Conservation (phyloP, 2,113 vertebrate species). For the Lasiurus cinereus region DNA sequence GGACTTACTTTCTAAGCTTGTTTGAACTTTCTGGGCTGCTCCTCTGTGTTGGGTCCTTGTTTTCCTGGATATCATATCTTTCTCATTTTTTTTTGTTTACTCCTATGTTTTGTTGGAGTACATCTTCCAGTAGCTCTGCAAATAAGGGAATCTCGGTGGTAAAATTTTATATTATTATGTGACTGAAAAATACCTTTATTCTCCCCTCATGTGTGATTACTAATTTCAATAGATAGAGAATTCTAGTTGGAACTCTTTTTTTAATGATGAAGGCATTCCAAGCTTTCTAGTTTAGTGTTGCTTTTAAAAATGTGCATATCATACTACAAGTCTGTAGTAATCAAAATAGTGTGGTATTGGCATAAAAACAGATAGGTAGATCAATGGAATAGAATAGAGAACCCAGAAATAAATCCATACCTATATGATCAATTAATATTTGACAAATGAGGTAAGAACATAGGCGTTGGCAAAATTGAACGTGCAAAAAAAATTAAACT, state of each 20-base stretch:
- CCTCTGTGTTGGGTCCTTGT: not conserved
- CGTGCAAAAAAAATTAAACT: not conserved
- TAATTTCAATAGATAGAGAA: slow-evolving; percentile 38
- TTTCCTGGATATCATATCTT: not conserved
- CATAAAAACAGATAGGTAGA: not conserved
- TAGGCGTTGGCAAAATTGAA: not conserved
- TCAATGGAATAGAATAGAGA: not conserved
- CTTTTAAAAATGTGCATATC: not conserved
- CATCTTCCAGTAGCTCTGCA: not conserved
- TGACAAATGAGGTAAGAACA: not conserved
- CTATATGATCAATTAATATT: not conserved
- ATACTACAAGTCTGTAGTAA: not conserved
- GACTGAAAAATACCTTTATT: slow-evolving; percentile 38
- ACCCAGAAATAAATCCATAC: not conserved
- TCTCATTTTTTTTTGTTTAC: slow-evolving; percentile 34
- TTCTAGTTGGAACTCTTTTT: slow-evolving; percentile 24
- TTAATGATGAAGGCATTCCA: not conserved
- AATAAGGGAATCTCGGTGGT: not conserved
- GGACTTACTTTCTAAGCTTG: not conserved
- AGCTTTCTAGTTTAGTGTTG: not conserved
- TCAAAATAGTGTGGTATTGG: not conserved
- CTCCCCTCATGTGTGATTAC: not conserved
- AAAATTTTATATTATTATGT: slow-evolving; percentile 34
- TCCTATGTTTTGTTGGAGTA: slow-evolving; percentile 8
- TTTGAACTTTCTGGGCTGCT: not conserved